Base-by-base conservation (phyloP, 2,888 invertebrate species). In the Petrolisthes manimaculis region DNA sequence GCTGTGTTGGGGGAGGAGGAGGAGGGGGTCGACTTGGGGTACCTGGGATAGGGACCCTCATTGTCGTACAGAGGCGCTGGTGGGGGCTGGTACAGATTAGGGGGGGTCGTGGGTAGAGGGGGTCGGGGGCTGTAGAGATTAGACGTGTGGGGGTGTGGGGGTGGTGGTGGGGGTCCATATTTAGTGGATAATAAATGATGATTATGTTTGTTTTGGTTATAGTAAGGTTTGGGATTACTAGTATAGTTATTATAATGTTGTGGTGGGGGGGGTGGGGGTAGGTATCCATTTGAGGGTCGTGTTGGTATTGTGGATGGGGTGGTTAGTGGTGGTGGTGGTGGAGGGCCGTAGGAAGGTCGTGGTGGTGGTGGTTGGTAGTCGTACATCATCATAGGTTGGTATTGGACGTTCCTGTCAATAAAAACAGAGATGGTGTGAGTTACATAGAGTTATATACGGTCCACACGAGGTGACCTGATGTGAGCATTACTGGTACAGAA, bases 31-130 rank as follows among this genome's bases (percentile, higher is more conserved):
- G 79, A n/a, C 85, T 89, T 90, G 37, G 86, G 79, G 82, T 90
- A 90, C 18, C 90, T 75, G 12, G 90, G 90, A 56, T 89, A 89
- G 14, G 89, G 89, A 24, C 88, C 89, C 51, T 83, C 86, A 51
- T 85, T 84, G 79, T 84, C 88, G 77, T 83, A 85, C 21, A 51
- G 9, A n/a, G 90, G 90, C 24, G 79, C 55, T 6, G 90, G 86
- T n/a, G n/a, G n/a, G 37, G 84, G 84, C 56, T 80, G 86, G 82
- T 89, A 89, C 67, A 69, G 81, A n/a, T 79, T 61, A 55, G 89
- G 67, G 74, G 83, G 83, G 12, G 75, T 51, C 6, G 84, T 69
- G 24, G 67, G 67, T 74, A 21, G 18, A 18, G 67, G 61, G 12
- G 74, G 53, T 53, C 61, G 71, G 14, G 86, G 78, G n/a, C 77